These are phyloP conservation scores for Artemisiospiza belli DNA, from an alignment of 2,113 vertebrate species.

Conservation along the genomic window DNA sequence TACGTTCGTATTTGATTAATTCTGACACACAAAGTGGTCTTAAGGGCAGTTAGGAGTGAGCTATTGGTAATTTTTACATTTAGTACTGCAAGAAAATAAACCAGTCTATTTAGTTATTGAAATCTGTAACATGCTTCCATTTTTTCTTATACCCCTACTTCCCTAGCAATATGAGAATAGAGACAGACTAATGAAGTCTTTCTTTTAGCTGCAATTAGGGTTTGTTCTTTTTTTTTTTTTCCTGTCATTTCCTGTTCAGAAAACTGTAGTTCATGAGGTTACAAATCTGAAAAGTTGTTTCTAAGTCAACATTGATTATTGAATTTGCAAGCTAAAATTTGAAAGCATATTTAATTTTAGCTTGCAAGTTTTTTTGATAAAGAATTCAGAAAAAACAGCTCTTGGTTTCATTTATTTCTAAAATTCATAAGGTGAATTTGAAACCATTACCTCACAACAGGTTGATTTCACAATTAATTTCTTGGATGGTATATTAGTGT, in stretches of 20 bases:
- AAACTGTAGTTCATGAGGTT: not conserved
- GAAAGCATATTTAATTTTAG: not conserved
- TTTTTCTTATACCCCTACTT: not conserved
- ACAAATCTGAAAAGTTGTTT: not conserved
- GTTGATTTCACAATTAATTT: not conserved
- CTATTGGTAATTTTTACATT: not conserved
- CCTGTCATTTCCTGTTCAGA: not conserved
- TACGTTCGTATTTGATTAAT: not conserved
- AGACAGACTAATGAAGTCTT: not conserved
- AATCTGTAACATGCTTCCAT: not conserved
- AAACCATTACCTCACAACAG: not conserved
- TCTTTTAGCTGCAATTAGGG: not conserved
- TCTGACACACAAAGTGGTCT: not conserved
- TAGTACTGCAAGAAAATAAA: not conserved
- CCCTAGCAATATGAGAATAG: not conserved
- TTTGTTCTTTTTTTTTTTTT: not conserved
- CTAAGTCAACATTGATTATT: not conserved
- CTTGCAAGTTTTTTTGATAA: not conserved
- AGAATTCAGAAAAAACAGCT: not conserved
- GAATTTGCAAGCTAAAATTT: not conserved
- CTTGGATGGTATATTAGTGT: not conserved
- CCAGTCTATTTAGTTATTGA: not conserved
- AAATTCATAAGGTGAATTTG: not conserved
- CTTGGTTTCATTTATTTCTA: not conserved
- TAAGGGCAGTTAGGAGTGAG: not conserved